Conservation (phyloP, 2,113 vertebrate species). For the Thryonomys swinderianus region DNA sequence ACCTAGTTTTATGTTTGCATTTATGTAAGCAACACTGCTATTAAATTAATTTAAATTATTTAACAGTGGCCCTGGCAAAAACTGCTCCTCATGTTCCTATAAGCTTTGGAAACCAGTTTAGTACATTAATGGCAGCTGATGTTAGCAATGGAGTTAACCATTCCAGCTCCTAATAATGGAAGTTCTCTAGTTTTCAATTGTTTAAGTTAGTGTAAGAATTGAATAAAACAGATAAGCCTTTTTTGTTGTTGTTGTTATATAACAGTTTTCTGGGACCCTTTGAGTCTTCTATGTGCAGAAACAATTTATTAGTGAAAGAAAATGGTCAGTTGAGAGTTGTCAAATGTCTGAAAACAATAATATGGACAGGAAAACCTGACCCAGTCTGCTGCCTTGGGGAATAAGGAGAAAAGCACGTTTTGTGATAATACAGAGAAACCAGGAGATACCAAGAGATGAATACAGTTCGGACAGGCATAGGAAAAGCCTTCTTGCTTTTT, state of each 20-base stretch:
- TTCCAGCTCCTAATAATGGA: neutral
- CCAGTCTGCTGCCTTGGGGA: constrained; percentile 42
- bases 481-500: constrained; percentile 25
- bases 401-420: constrained; percentile 46
- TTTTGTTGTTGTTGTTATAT: constrained; percentile 55
- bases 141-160: neutral
- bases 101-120: constrained; percentile 3
- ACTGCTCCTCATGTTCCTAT: neutral
- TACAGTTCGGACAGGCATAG: neutral
- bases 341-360: constrained; percentile 75
- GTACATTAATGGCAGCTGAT: neutral
- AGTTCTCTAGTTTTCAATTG: neutral
- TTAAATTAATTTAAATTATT: constrained; percentile 44
- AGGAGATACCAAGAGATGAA: neutral
- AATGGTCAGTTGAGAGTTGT: constrained; percentile 39
- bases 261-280: constrained; percentile 13
- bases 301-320: constrained; percentile 70
- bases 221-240: constrained; percentile 32
- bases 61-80: neutral
- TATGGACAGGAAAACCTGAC: constrained; percentile 50
- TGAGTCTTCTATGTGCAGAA: constrained; percentile 20
- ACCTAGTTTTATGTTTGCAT: constrained; percentile 49
- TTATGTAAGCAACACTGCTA: constrained; percentile 34
- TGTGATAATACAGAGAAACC: constrained; percentile 58
- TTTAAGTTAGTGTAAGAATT: constrained; percentile 31